Conservation (phyloP, 2,888 invertebrate genomes). For the Thymelicus sylvestris region DNA sequence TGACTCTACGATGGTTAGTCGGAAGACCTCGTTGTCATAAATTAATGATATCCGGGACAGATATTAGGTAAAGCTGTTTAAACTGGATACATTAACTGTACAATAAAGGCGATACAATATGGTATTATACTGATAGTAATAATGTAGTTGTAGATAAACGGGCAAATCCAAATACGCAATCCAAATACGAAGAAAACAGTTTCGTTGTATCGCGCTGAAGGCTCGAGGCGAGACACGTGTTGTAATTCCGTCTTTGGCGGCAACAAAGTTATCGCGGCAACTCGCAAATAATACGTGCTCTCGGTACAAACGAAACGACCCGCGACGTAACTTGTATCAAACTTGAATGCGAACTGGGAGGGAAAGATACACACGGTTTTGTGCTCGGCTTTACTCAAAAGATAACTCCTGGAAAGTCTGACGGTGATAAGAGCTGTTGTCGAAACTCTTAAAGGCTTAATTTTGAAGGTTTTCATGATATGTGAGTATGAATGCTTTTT, state of each 20-base stretch:
- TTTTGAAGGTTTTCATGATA: not conserved
- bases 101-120: too few species aligned
- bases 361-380: slow-evolving; percentile 4
- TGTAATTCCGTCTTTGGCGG: slow-evolving; percentile 16
- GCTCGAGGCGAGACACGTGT: slow-evolving; percentile 1
- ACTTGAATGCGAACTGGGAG: slow-evolving; percentile 1
- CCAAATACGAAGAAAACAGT: not conserved
- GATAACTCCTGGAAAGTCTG: not conserved
- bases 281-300: slow-evolving; percentile 32
- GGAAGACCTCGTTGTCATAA: too few species aligned
- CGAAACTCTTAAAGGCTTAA: not conserved
- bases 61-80: too few species aligned
- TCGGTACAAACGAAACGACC: slow-evolving; percentile 22
- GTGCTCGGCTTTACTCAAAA: not conserved
- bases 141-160: not conserved
- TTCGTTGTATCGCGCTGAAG: not conserved
- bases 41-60: too few species aligned
- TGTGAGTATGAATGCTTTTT: too few species aligned
- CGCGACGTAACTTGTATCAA: slow-evolving; percentile 9
- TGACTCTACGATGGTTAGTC: too few species aligned
- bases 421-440: not conserved
- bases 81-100: too few species aligned
- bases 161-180: not conserved
- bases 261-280: slow-evolving; percentile 31
- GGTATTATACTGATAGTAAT: not conserved